Base-by-base conservation (phyloP, 2,888 invertebrate genomes). In the Seira musarum region DNA sequence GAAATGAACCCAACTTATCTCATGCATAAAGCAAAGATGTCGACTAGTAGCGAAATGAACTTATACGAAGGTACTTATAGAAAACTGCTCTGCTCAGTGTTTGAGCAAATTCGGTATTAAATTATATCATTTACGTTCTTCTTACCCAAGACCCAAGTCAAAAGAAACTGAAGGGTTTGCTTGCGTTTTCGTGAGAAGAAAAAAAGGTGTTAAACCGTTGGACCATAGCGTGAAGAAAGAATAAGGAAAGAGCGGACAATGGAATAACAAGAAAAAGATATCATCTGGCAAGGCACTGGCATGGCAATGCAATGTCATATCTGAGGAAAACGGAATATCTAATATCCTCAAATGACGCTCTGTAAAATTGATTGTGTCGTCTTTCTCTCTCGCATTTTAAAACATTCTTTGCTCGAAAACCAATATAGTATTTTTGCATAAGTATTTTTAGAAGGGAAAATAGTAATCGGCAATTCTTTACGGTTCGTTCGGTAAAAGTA, bases 211-310 rank as follows among this genome's bases (percentile, higher is more conserved):
- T 57, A 57, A 57, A 57, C n/a, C 57, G 57, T 6, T 57, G 57
- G 57, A 57, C 10, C 57, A 57, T 17, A n/a, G n/a, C n/a, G n/a
- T n/a, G n/a, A n/a, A n/a, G n/a, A n/a, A n/a, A n/a, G n/a, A n/a
- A n/a, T n/a, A n/a, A n/a, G 57, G 5, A 40, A 57, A 57, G n/a
- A 57, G n/a, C 17, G 57, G 57, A 57, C 57, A n/a, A n/a, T n/a
- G n/a, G n/a, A n/a, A n/a, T n/a, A n/a, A n/a, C n/a, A n/a, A 57
- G 57, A 57, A n/a, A 57, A 57, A 57, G 57, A 57, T 57, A 57
- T 57, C 57, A 57, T 57, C 57, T n/a, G 57, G 57, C 57, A 57
- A n/a, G n/a, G n/a, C n/a, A n/a, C n/a, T n/a, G n/a, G n/a, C n/a
- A n/a, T n/a, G n/a, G n/a, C 40, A 57, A 57, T 13, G 57, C 3